Percentiles rank a stretch among this genome's conserved stretches.
Evolutionary conservation across 2,888 invertebrate species (phyloP).

Genomic region (Cremastinae sp.): DNA sequence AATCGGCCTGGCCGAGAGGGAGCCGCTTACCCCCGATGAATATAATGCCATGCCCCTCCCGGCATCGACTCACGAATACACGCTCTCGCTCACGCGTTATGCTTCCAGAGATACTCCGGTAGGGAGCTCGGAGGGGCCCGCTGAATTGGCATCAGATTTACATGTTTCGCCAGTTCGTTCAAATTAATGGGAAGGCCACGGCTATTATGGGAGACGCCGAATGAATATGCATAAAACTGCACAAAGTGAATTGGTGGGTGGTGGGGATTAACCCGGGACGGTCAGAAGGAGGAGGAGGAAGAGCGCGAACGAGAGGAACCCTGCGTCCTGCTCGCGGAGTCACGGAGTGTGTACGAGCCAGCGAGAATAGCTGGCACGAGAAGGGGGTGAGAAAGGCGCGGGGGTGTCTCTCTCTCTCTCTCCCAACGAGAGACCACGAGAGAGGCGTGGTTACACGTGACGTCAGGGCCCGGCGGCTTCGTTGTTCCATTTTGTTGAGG

Average conservation of each 20-base stretch:
- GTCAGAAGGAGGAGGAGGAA: slow-evolving; percentile 2
- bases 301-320: slow-evolving; percentile 7
- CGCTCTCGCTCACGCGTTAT: slow-evolving; percentile 18
- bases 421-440: slow-evolving; percentile 35
- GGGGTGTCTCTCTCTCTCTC: too few relatives aligned
- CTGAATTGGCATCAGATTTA: slow-evolving; percentile 62
- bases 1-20: slow-evolving; percentile 40
- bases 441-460: slow-evolving; percentile 72
- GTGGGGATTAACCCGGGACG: slow-evolving; percentile 52
- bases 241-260: slow-evolving; percentile 75
- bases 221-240: slow-evolving; percentile 78
- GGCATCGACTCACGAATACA: slow-evolving; percentile 23
- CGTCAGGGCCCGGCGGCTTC: slow-evolving; percentile 69
- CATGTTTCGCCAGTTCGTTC: slow-evolving; percentile 65
- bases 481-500: slow-evolving; percentile 75
- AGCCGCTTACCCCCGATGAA: slow-evolving; percentile 36
- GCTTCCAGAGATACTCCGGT: slow-evolving; percentile 3
- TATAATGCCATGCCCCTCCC: slow-evolving; percentile 2
- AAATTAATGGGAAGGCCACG: slow-evolving; percentile 73
- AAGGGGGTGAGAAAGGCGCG: slow-evolving; percentile 18
- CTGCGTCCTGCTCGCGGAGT: background rate
- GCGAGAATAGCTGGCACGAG: slow-evolving; percentile 20
- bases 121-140: slow-evolving; percentile 16
- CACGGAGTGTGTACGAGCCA: slow-evolving; percentile 20
- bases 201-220: slow-evolving; percentile 72